Base-by-base conservation (phyloP, 2,888 invertebrate genomes). In the Anaspis maculata region DNA sequence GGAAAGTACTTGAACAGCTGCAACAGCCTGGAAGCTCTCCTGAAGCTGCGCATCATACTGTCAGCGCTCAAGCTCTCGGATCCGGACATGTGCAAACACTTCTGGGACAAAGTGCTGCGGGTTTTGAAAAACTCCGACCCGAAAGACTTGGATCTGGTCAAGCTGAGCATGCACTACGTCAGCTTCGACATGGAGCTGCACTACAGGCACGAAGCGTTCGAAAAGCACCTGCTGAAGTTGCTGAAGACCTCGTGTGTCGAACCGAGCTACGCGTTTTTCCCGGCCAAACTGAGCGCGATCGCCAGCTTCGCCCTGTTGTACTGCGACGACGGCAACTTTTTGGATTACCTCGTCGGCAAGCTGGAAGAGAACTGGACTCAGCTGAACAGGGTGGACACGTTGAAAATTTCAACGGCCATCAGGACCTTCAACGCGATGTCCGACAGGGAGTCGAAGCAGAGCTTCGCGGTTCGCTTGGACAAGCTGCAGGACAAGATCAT, bases 121-220 rank as follows among this genome's bases (percentile, higher is more conserved):
- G 48, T 60, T 24, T 37, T 73, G 22, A 47, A 62, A 5, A 34
- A 43, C 2, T n/a, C n/a, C n/a, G 43, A 53, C 14, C 34, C 9
- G 13, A n/a, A 47, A 0, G 43, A 60, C 24, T 39, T 52, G n/a
- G 46, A 57, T 23, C 47, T 71, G 23, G 37, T 68, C 5, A 61
- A 57, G 15, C 57, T 71, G 21, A 68, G 69, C 38, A 63, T 68
- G 33, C 68, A 68, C 34, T 76, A 75, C 45, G 67, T 73, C 62
- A 62, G 68, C 48, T 74, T 73, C 45, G 69, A 69, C 41, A 68
- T 67, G 32, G 70, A 72, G 48, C 49, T 73, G 2, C 67, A 69
- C 3, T 68, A 70, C 49, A 59, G 73, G 1, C 65, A 71, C 44
- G 44, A 49, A n/a, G 50, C 54, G 4, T 61, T 74, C 37, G 75